phyloP scores from a whole-genome alignment of 2,888 invertebrate genomes.

The Thyatira batis region DNA sequence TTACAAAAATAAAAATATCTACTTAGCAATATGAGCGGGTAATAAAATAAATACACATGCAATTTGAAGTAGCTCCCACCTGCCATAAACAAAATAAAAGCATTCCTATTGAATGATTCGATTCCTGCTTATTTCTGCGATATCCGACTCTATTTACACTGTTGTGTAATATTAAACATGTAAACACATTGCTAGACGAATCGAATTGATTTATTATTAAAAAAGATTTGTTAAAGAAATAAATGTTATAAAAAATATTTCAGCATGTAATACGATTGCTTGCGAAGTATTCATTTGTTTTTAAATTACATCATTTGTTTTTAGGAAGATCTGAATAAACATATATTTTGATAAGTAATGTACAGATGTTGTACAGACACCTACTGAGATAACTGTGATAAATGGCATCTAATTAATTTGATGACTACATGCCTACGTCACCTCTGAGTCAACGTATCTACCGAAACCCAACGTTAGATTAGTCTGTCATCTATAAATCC shows the following conservation, averaged over 20 bases:
- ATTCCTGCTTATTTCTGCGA: not conserved
- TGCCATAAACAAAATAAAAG: constrained; percentile 5
- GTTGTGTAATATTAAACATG: not conserved
- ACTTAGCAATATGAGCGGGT: not conserved
- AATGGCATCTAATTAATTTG: not conserved
- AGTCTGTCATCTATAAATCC: not conserved
- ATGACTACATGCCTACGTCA: not conserved
- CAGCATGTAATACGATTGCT: no score
- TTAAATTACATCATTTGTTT: no score
- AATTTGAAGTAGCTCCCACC: not conserved
- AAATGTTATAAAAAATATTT: no score
- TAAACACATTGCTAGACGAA: not conserved
- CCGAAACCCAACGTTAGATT: not conserved
- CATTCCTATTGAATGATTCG: constrained; percentile 4
- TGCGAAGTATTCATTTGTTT: no score
- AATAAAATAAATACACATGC: not conserved
- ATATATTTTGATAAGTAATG: not conserved
- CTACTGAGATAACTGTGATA: not conserved
- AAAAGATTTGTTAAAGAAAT: no score
- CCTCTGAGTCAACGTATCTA: not conserved
- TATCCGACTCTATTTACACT: not conserved
- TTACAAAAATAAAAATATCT: not conserved
- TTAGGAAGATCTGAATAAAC: no score
- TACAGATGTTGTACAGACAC: not conserved
- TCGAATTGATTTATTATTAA: no score